These are phyloP conservation scores for Lasioglossum marginatum DNA, from an alignment of 2,888 invertebrate genomes.

Conservation along the genomic window DNA sequence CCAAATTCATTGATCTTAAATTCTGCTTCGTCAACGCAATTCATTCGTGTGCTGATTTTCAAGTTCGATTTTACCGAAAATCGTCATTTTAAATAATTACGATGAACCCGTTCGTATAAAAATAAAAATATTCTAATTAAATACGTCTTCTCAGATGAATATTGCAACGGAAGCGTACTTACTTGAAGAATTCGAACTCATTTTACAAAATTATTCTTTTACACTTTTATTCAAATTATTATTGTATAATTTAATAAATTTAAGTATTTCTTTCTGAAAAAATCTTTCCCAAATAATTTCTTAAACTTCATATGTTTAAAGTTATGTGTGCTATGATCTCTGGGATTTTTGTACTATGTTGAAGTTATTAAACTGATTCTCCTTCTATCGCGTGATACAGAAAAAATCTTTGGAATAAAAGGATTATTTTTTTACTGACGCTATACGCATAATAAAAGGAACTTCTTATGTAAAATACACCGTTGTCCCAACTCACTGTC, in stretches of 20 bases:
- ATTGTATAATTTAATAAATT: background rate
- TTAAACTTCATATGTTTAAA: background rate
- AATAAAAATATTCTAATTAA: background rate
- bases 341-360: background rate
- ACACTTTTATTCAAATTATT: background rate
- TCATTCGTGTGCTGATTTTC: too few relatives aligned
- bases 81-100: background rate
- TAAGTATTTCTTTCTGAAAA: background rate
- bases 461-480: constrained; percentile 18
- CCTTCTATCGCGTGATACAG: background rate
- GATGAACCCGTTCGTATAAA: background rate
- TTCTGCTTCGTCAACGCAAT: too few relatives aligned
- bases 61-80: background rate
- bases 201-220: too few relatives aligned
- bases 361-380: background rate
- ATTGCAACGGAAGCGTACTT: background rate
- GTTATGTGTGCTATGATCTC: background rate
- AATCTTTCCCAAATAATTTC: background rate
- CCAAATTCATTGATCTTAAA: background rate
- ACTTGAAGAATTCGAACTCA: too few relatives aligned
- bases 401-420: background rate
- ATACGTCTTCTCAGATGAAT: background rate
- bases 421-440: background rate
- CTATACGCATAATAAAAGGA: background rate
- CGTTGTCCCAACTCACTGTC: background rate